phyloP scores from a whole-genome alignment of 2,797 vertebrate genomes.

The Lemur catta region DNA sequence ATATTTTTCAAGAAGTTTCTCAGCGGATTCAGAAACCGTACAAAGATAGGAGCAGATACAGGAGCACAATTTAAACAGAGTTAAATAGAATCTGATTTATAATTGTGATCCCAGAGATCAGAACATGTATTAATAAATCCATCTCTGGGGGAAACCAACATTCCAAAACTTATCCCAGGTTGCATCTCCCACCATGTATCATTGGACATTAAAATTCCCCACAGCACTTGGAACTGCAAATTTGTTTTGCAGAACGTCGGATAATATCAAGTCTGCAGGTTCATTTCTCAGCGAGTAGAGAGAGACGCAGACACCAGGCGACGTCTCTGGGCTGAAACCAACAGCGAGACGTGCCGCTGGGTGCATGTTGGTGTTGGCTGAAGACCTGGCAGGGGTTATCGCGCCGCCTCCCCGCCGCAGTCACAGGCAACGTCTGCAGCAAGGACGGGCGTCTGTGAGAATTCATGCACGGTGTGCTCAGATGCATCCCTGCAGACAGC shows the following conservation, averaged over 20 bases:
- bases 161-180: conserved; percentile 42
- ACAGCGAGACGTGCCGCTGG: fast-evolving
- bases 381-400: background rate
- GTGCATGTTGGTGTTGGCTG: background rate
- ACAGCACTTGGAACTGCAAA: background rate
- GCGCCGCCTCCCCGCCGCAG: background rate
- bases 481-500: background rate
- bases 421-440: fast-evolving
- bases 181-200: background rate
- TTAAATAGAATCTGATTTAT: conserved; percentile 54
- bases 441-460: background rate
- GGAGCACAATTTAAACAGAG: conserved; percentile 23
- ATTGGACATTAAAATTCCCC: conserved; percentile 42
- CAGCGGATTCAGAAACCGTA: conserved; percentile 32
- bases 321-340: background rate
- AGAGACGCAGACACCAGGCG: background rate
- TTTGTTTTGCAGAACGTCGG: background rate
- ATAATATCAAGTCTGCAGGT: background rate
- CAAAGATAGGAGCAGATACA: conserved; percentile 49
- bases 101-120: background rate
- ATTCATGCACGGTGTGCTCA: background rate
- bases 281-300: background rate
- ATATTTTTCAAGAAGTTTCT: conserved; percentile 62
- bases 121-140: conserved; percentile 46
- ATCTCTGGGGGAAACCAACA: background rate